These are phyloP conservation scores for Mythimna ferrago DNA, from an alignment of 2,888 invertebrate genomes.

Conservation along the genomic window DNA sequence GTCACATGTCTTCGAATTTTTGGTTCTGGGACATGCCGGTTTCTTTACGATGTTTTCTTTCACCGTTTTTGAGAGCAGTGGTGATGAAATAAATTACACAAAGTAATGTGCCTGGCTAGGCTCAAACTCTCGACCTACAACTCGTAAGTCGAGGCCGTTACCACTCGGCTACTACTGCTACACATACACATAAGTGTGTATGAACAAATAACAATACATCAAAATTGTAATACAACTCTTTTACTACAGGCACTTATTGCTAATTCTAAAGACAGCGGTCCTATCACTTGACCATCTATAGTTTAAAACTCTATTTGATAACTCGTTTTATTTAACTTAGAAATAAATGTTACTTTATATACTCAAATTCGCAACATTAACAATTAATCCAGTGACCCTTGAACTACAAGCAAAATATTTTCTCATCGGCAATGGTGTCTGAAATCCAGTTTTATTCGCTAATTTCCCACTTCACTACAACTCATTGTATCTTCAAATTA, in stretches of 20 bases:
- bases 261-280: not conserved
- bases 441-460: slow-evolving; percentile 72
- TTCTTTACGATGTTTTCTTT: too few species aligned
- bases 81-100: too few species aligned
- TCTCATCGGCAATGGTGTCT: slow-evolving; percentile 63
- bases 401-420: slow-evolving; percentile 75
- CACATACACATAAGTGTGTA: too few species aligned
- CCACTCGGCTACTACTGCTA: too few species aligned
- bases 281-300: not conserved
- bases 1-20: too few species aligned
- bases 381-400: slow-evolving; percentile 57
- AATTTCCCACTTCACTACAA: slow-evolving; percentile 79
- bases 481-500: slow-evolving; percentile 72
- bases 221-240: not conserved
- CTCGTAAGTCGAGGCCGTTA: too few species aligned
- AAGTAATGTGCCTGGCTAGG: too few species aligned
- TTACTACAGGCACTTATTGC: not conserved
- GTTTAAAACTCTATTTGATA: slow-evolving; percentile 4
- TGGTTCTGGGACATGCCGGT: too few species aligned
- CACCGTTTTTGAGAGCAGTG: too few species aligned
- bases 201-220: not conserved
- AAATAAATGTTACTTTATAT: slow-evolving; percentile 40
- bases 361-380: slow-evolving; percentile 32
- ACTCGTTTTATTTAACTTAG: slow-evolving; percentile 44
- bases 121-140: too few species aligned